phyloP scores from a whole-genome alignment of 2,113 vertebrate species.

The Notiomystis cincta region DNA sequence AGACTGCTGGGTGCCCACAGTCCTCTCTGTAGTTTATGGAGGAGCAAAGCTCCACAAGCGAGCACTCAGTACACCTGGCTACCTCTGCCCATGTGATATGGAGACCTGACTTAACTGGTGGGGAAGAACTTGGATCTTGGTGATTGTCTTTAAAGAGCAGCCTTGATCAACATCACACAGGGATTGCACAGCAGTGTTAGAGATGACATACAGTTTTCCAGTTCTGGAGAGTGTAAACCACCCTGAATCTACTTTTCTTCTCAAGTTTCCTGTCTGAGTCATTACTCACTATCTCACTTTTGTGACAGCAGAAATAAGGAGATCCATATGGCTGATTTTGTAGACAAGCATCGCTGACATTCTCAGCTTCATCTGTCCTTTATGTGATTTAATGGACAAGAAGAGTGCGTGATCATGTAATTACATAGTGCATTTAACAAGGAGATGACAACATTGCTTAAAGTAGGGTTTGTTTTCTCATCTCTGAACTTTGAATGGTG shows the following conservation, averaged over 20 bases:
- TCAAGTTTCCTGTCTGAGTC: neutral
- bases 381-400: neutral
- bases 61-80: neutral
- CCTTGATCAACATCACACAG: neutral
- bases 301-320: neutral
- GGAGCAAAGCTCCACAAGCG: neutral
- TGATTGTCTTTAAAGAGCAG: neutral
- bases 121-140: neutral
- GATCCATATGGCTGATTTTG: neutral
- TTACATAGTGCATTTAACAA: neutral
- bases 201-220: neutral
- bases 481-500: neutral
- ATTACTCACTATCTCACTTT: neutral
- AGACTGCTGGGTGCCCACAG: neutral
- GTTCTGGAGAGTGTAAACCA: neutral
- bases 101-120: neutral
- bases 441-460: neutral
- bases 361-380: neutral
- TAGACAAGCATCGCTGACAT: neutral
- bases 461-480: neutral
- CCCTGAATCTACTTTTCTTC: neutral
- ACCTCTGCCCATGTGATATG: neutral
- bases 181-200: neutral
- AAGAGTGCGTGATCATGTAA: neutral
- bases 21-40: neutral